Evolutionary conservation across 2,888 invertebrate species (phyloP).

Genomic region (Philereme vetulata): DNA sequence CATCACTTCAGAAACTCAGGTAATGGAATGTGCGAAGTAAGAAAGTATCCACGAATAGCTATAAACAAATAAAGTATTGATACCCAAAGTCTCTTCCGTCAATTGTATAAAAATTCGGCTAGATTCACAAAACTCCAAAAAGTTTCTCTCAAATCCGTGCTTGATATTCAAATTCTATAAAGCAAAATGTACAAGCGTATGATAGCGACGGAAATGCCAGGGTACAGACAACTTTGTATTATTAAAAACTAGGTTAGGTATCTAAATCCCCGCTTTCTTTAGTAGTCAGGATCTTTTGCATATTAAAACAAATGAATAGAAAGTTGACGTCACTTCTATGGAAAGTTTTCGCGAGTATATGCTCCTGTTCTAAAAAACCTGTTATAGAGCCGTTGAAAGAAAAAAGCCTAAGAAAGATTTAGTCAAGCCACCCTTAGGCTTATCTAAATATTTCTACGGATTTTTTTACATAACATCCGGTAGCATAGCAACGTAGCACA

Average conservation of each 20-base stretch:
- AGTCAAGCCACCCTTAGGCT: too few relatives aligned
- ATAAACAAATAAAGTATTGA: constrained; percentile 4
- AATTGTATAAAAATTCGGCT: constrained; percentile 12
- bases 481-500: too few relatives aligned
- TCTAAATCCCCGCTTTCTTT: too few relatives aligned
- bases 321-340: constrained; percentile 22
- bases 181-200: too few relatives aligned
- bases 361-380: not conserved
- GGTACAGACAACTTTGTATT: too few relatives aligned
- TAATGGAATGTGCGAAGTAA: constrained; percentile 40
- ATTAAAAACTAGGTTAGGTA: too few relatives aligned
- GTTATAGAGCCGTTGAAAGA: constrained; percentile 23
- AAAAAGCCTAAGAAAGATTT: too few relatives aligned
- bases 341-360: too few relatives aligned
- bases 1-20: constrained; percentile 90
- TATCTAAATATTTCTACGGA: too few relatives aligned
- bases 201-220: too few relatives aligned
- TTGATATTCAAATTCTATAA: constrained; percentile 4
- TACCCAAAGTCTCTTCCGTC: not conserved
- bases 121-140: constrained; percentile 7
- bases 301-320: constrained; percentile 1
- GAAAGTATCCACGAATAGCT: not conserved
- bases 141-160: not conserved
- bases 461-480: too few relatives aligned
- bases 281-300: not conserved